Percentiles rank a stretch among this genome's conserved stretches.
Conservation (phyloP, 2,888 invertebrate genomes). For the Metellina segmentata region DNA sequence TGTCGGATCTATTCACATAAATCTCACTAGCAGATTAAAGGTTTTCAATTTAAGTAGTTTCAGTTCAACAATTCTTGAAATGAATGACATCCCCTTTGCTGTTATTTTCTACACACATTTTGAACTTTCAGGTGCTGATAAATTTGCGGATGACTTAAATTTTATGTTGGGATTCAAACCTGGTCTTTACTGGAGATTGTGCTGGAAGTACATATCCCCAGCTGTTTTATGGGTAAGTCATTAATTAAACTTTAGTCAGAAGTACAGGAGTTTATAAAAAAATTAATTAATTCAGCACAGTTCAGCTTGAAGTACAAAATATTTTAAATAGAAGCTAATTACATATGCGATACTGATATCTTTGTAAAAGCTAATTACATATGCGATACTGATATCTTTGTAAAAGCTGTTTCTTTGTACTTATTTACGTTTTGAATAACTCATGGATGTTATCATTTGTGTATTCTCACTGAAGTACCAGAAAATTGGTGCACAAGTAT, state of each 20-base stretch:
- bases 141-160: slow-evolving; percentile 83
- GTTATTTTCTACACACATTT: neutral
- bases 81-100: too few relatives aligned
- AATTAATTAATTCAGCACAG: neutral
- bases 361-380: neutral
- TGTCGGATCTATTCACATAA: too few relatives aligned
- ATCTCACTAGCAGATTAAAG: too few relatives aligned
- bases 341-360: neutral
- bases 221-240: slow-evolving; percentile 82
- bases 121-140: slow-evolving; percentile 49
- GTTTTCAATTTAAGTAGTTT: too few relatives aligned
- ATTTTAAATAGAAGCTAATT: neutral
- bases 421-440: neutral
- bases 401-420: too few relatives aligned
- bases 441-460: too few relatives aligned
- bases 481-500: too few relatives aligned
- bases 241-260: neutral
- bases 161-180: slow-evolving; percentile 87
- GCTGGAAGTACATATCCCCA: slow-evolving; percentile 88
- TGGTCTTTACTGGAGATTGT: slow-evolving; percentile 85
- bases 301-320: too few relatives aligned
- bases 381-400: neutral
- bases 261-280: neutral
- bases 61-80: too few relatives aligned
- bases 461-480: too few relatives aligned